Base-by-base conservation (phyloP, 1,140 invertebrate genomes). In the Magallana angulata region DNA sequence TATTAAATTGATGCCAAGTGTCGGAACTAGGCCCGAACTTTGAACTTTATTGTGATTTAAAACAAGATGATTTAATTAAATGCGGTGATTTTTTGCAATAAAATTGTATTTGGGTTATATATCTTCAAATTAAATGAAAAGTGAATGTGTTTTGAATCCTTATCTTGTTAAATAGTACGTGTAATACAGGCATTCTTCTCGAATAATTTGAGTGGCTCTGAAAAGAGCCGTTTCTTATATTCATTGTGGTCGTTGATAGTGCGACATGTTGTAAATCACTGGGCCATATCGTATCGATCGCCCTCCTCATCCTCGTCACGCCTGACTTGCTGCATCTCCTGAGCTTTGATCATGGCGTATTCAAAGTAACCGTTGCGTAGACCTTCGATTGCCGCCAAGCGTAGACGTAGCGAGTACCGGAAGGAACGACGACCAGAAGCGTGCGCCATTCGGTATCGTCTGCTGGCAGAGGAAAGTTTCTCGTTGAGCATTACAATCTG, bases 341-440 rank as follows among this genome's bases (percentile, higher is more conserved):
- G 30, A 80, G 80, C 86, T 64, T 89, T 88, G 58, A 84, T 87
- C 36, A 88, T 87, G 36, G 90, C 90, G 68, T 90, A 91, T 58
- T 90, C 87, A 48, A 88, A 90, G 56, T 91, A 91, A 85, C 88
- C 88, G 71, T 90, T 90, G n/a, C 90, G 84, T 5, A 91, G 57
- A 5, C 88, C 90, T 56, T 91, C 90, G 0, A 91, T 87, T 14
- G 90, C 87, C 18, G 90, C 90, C 56, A 91, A 62, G 16, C 88
- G 30, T 8, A 91, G 80, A 7, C 90, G 81, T 6, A 90, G 62
- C 56, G 87, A 80, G 80, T 91, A 91, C 64, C 90, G 48, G 68
- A 89, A 91, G 57, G 87, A 85, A 7, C 87, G 64, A 8, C 85
- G 89, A 84, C 88, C 88, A 57, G 84, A 84, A 62, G 88, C 85